Evolutionary conservation across 2,888 invertebrate species (phyloP).

Genomic region (Apamea epomidion): DNA sequence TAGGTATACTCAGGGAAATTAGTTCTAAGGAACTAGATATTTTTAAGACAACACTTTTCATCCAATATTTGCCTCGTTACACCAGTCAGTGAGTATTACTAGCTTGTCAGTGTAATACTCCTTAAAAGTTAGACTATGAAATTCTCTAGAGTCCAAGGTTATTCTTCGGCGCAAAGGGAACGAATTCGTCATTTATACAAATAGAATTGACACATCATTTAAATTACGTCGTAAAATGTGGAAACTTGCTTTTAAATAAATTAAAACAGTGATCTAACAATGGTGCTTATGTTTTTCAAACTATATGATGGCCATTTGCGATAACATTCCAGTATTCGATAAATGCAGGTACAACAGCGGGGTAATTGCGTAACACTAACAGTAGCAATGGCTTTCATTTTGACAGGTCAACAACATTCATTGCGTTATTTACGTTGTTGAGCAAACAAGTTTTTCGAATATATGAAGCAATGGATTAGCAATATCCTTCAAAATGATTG

Average conservation of each 20-base stretch:
- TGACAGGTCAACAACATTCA: background rate
- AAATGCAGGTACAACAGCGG: background rate
- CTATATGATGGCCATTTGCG: slow-evolving; percentile 12
- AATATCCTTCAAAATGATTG: background rate
- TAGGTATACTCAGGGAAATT: too few relatives aligned
- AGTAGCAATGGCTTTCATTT: too few relatives aligned
- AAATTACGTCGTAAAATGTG: slow-evolving; percentile 9
- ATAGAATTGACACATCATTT: slow-evolving; percentile 55
- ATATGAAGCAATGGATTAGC: too few relatives aligned
- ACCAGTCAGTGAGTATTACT: background rate
- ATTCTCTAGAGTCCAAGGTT: background rate
- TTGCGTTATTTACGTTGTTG: background rate
- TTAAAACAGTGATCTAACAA: background rate
- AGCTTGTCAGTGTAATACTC: background rate
- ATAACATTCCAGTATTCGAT: background rate
- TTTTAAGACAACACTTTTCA: background rate
- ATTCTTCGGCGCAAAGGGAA: background rate
- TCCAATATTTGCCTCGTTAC: background rate
- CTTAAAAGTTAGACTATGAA: background rate
- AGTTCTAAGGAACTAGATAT: background rate
- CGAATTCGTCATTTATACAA: slow-evolving; percentile 32
- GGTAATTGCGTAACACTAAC: background rate
- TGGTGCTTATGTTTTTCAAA: background rate
- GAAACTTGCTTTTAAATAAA: slow-evolving; percentile 1
- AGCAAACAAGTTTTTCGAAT: too few relatives aligned